Base-by-base conservation (phyloP, 2,888 invertebrate species). In the Clepsis dumicolana region DNA sequence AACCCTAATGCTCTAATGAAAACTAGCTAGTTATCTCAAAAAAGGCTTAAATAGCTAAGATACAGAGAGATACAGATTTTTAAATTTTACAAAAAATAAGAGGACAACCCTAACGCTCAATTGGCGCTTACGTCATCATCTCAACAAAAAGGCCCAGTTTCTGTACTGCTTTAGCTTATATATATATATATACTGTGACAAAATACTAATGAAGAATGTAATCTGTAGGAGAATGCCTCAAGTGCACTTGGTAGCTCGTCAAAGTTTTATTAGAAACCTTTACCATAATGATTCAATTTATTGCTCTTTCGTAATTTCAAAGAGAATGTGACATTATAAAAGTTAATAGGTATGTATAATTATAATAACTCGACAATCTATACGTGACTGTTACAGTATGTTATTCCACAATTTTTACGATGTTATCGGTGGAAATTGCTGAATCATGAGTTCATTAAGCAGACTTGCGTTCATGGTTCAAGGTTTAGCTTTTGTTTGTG, bases 381-480 rank as follows among this genome's bases (percentile, higher is more conserved):
- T 21, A 25, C 57, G 41, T 41, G 41, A 38, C 41, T 35, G 12
- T 41, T 18, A 35, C 16, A 25, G 16, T 59, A 59, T 25, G 24
- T 59, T 35, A 57, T 57, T 21, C 38, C 57, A 38, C 18, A 21
- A 29, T 14, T 27, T 48, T 29, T 44, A 25, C 16, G 67, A 64
- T 64, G 64, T 64, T 68, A 68, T 68, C 68, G 44, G 21, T 41
- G 57, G 57, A 63, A 63, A 53, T 10, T 56, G 62, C 68, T 68
- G 64, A 68, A 44, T 64, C 68, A 68, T 56, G 32, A 68, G 68
- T 63, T 64, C 59, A 53, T 35, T 57, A 63, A 57, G 67, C 56
- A 56, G n/a, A 59, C 59, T 25, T 8, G 38, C 59, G 41, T 41
- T 41, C 50, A 52, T 59, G 59, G 68, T 68, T 68, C 68, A 68